Conservation (phyloP, 1,140 invertebrate genomes). For the Heliconius melpomene region DNA sequence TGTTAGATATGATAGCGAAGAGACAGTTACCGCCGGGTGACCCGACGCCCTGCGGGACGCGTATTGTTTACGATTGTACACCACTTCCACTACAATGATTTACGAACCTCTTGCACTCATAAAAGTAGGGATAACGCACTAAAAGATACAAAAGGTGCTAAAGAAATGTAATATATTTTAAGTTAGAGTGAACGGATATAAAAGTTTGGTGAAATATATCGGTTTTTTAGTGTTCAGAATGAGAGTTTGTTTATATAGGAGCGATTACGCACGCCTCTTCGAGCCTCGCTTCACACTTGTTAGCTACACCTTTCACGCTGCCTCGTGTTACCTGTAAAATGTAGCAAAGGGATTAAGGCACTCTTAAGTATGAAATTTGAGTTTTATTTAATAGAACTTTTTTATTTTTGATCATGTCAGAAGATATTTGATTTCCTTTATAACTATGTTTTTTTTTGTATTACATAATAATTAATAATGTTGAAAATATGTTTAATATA, state of each 20-base stretch:
- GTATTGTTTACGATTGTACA: constrained; percentile 73
- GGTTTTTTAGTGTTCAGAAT: constrained; percentile 70
- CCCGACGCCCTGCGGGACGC: constrained; percentile 56
- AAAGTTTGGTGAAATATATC: constrained; percentile 79
- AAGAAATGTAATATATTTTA: constrained; percentile 80
- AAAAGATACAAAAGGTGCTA: constrained; percentile 81
- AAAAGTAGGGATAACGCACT: constrained; percentile 76
- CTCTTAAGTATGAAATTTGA: neutral
- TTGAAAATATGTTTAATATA: neutral
- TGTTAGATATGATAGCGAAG: neutral
- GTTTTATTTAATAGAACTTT: neutral
- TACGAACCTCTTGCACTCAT: constrained; percentile 73
- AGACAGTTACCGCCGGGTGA: constrained; percentile 17
- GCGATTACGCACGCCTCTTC: constrained; percentile 70
- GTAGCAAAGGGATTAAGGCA: constrained; percentile 1
- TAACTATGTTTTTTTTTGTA: too few species aligned
- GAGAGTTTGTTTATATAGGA: constrained; percentile 74
- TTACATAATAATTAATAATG: neutral
- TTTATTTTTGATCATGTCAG: neutral
- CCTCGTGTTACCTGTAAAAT: constrained; percentile 24
- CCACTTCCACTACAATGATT: constrained; percentile 79
- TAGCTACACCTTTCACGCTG: constrained; percentile 53
- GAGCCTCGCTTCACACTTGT: constrained; percentile 46
- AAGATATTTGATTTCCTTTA: too few species aligned
- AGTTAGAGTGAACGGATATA: constrained; percentile 75